A percentile compares a stretch with the other conserved stretches of the same genome.
Evolutionary conservation across 2,113 vertebrate genomes (phyloP).

Genomic region (Sylvietta virens): DNA sequence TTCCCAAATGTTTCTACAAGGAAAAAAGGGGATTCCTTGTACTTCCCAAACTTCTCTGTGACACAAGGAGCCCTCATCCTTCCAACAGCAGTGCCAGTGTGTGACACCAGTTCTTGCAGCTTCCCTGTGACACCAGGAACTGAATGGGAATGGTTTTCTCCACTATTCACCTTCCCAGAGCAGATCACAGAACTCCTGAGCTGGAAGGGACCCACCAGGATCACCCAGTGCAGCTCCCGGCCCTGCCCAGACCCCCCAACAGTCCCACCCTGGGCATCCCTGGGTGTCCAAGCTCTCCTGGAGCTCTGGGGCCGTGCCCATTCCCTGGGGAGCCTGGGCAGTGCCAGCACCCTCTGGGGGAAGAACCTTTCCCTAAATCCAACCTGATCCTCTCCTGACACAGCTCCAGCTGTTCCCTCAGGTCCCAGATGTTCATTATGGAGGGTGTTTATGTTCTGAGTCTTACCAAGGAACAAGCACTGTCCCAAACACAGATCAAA

Average conservation of each 20-base stretch:
- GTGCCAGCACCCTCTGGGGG: not conserved
- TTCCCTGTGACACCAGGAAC: not conserved
- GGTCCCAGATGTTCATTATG: not conserved
- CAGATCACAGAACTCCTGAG: not conserved
- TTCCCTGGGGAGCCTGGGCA: not conserved
- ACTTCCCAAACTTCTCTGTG: not conserved
- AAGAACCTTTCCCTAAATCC: not conserved
- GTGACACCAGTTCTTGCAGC: not conserved
- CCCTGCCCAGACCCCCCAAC: not conserved
- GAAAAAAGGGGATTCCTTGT: not conserved
- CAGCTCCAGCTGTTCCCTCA: not conserved
- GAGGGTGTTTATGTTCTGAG: not conserved
- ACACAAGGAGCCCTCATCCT: not conserved
- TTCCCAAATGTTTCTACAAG: not conserved
- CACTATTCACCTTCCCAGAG: not conserved
- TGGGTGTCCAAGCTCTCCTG: not conserved
- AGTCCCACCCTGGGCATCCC: not conserved
- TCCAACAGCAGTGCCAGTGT: rapidly evolving
- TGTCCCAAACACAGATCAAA: not conserved
- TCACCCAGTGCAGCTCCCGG: rapidly evolving
- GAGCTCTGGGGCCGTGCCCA: not conserved
- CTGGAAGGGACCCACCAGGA: not conserved
- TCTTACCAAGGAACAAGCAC: not conserved
- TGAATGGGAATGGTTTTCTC: not conserved
- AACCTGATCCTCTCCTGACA: not conserved